phyloP scores from a whole-genome alignment of 2,113 vertebrate genomes.

The Mustelus asterias region DNA sequence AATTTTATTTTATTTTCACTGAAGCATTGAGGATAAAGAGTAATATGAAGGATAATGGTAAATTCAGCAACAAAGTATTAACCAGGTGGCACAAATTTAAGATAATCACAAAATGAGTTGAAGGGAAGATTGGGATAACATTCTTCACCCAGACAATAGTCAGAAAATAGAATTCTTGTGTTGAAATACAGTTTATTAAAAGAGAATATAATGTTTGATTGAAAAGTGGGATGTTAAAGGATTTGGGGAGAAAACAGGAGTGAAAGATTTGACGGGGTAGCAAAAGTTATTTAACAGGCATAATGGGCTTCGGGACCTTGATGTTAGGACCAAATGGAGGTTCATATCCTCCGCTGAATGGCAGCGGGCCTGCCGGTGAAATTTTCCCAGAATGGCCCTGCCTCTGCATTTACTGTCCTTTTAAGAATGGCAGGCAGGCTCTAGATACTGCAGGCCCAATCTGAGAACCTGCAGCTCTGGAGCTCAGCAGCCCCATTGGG shows the following conservation, averaged over 20 bases:
- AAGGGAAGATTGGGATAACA: not conserved
- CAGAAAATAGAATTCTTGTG: not conserved
- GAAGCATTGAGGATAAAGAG: not conserved
- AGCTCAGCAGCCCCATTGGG: not conserved
- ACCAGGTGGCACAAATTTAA: not conserved
- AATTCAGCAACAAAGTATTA: not conserved
- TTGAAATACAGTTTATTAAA: not conserved
- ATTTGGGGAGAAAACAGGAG: not conserved
- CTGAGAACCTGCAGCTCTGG: not conserved
- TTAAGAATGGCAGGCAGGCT: not conserved
- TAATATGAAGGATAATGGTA: not conserved
- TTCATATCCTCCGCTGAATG: not conserved
- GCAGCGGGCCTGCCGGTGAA: not conserved
- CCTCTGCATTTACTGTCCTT: not conserved
- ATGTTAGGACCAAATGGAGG: not conserved
- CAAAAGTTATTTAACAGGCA: not conserved
- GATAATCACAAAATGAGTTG: not conserved
- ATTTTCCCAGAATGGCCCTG: not conserved
- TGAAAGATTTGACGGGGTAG: not conserved
- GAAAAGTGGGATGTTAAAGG: not conserved
- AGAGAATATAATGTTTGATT: not conserved
- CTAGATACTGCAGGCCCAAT: not conserved
- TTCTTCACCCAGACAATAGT: not conserved
- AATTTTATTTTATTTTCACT: not conserved
- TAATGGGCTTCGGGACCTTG: not conserved